Evolutionary conservation across 2,888 invertebrate genomes (phyloP).

Genomic region (Oasisia sp.): DNA sequence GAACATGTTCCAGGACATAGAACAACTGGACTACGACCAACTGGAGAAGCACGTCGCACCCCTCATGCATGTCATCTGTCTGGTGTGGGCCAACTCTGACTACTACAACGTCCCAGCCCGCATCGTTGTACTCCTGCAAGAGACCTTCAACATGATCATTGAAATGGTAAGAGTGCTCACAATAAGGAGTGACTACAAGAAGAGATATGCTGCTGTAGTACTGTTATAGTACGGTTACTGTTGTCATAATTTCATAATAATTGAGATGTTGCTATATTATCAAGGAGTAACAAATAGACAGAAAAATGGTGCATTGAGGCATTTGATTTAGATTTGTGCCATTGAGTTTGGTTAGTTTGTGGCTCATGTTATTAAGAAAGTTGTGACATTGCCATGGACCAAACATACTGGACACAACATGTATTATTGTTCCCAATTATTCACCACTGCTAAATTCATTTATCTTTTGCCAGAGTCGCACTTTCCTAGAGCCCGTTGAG

Average conservation of each 20-base stretch:
- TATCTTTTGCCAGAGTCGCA: constrained; percentile 76
- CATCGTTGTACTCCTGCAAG: constrained; percentile 86
- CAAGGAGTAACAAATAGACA: too few species aligned
- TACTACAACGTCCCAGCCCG: constrained; percentile 91
- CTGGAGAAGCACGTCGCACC: constrained; percentile 77
- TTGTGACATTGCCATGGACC: too few species aligned
- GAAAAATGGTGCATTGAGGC: too few species aligned
- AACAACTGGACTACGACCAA: constrained; percentile 68
- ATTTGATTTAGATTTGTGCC: too few species aligned
- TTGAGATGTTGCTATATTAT: too few species aligned
- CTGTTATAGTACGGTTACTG: too few species aligned
- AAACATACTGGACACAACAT: background rate
- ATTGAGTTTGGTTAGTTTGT: too few species aligned
- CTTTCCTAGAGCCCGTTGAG: constrained; percentile 88
- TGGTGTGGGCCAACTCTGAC: constrained; percentile 87
- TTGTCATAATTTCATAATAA: too few species aligned
- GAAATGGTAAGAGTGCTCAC: constrained; percentile 74
- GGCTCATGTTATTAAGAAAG: too few species aligned
- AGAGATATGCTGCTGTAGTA: too few species aligned
- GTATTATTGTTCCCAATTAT: background rate
- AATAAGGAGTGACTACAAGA: too few species aligned
- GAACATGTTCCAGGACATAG: constrained; percentile 78
- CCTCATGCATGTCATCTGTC: constrained; percentile 85
- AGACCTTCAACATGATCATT: constrained; percentile 90
- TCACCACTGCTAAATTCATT: constrained; percentile 28